A percentile compares a stretch with the other conserved stretches of the same genome.
These are phyloP conservation scores for Cephus cinctus DNA, from an alignment of 1,140 invertebrate genomes.

Conservation along the genomic window DNA sequence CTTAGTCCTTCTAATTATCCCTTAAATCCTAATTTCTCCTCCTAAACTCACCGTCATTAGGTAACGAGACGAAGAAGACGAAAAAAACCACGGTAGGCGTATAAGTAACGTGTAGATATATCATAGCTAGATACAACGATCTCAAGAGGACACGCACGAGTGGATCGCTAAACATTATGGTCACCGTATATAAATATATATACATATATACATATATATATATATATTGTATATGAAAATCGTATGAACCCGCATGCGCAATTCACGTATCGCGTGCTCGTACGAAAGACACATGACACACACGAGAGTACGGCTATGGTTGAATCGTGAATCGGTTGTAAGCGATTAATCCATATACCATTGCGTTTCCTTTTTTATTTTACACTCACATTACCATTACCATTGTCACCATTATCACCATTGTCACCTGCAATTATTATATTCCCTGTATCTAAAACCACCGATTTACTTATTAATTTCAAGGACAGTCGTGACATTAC, in stretches of 20 bases:
- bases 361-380: slow-evolving; percentile 15
- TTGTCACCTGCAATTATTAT: not conserved
- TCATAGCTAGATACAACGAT: slow-evolving; percentile 56
- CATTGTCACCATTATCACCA: slow-evolving; percentile 15
- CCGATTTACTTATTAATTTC: too few relatives aligned
- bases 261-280: too few relatives aligned
- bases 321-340: slow-evolving; percentile 52
- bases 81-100: slow-evolving; percentile 1
- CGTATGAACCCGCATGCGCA: too few relatives aligned
- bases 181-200: slow-evolving; percentile 28
- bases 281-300: too few relatives aligned
- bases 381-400: slow-evolving; percentile 17
- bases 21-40: too few relatives aligned
- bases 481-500: too few relatives aligned
- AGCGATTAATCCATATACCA: slow-evolving; percentile 20
- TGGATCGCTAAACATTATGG: slow-evolving; percentile 32
- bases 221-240: too few relatives aligned
- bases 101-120: slow-evolving; percentile 54
- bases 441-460: too few relatives aligned
- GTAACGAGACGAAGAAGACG: too few relatives aligned
- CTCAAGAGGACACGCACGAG: slow-evolving; percentile 49
- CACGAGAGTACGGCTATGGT: slow-evolving; percentile 32
- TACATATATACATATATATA: too few relatives aligned
- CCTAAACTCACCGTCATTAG: not conserved
- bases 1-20: too few relatives aligned